phyloP scores from a whole-genome alignment of 2,797 vertebrate genomes.

The Danio aesculapii region DNA sequence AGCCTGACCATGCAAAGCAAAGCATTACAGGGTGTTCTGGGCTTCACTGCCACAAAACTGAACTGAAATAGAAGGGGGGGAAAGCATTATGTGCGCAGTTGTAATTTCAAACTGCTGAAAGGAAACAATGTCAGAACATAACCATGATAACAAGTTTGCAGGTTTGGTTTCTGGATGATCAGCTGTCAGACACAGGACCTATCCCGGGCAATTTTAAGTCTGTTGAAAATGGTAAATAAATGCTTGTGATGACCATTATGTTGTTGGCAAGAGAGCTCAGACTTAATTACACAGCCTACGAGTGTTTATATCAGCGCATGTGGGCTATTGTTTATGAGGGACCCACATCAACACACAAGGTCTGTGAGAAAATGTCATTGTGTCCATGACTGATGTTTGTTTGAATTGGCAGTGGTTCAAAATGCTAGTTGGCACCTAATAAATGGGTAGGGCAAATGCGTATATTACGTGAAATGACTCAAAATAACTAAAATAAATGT shows the following conservation, averaged over 20 bases:
- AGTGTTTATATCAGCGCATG: constrained; percentile 27
- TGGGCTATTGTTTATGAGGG: constrained; percentile 40
- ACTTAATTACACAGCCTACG: constrained; percentile 1
- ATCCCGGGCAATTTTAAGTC: neutral
- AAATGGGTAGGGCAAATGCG: neutral
- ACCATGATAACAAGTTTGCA: constrained; percentile 11
- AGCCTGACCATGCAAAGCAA: constrained; percentile 68
- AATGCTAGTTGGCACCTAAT: constrained; percentile 70
- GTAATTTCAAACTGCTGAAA: constrained; percentile 19
- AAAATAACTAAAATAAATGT: neutral
- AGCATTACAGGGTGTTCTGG: constrained; percentile 50
- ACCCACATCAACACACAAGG: constrained; percentile 35
- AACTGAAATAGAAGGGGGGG: neutral
- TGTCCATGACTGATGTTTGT: constrained; percentile 38
- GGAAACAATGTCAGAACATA: constrained; percentile 8
- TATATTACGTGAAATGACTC: neutral
- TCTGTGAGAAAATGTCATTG: constrained; percentile 47
- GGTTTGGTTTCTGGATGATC: constrained; percentile 11
- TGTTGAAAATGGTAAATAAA: constrained; percentile 12
- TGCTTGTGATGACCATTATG: constrained; percentile 9
- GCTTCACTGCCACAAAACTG: neutral
- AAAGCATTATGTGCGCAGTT: neutral
- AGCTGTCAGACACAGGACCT: neutral
- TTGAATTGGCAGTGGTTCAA: constrained; percentile 21
- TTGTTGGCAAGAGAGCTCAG: constrained; percentile 9